Evolutionary conservation across 2,888 invertebrate genomes (phyloP).

Genomic region (Laspeyria flexula): DNA sequence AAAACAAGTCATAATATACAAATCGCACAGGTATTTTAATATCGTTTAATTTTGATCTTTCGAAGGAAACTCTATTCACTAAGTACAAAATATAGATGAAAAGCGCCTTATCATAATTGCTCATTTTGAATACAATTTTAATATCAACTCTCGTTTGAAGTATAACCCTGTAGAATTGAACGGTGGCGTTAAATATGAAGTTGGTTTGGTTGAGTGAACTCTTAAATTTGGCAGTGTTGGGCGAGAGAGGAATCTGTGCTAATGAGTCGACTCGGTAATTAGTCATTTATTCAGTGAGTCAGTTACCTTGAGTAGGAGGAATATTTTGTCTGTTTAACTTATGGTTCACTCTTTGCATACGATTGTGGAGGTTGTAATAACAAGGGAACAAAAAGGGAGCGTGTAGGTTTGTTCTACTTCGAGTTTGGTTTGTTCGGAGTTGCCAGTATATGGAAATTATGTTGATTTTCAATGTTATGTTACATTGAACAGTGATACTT

Average conservation of each 20-base stretch:
- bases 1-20: background rate
- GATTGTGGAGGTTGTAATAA: slow-evolving; percentile 6
- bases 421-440: background rate
- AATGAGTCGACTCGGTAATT: slow-evolving; percentile 50
- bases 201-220: slow-evolving; percentile 30
- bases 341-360: slow-evolving; percentile 2
- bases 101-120: slow-evolving; percentile 18
- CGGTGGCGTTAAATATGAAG: slow-evolving; percentile 13
- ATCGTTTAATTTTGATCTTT: background rate
- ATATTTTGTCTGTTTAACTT: slow-evolving; percentile 39
- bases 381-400: slow-evolving; percentile 6
- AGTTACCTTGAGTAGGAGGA: slow-evolving; percentile 37
- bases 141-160: slow-evolving; percentile 27
- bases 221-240: slow-evolving; percentile 36
- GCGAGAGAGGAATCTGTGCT: slow-evolving; percentile 40
- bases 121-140: slow-evolving; percentile 29
- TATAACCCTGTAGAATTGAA: slow-evolving; percentile 33
- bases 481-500: no score
- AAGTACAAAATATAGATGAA: slow-evolving; percentile 15
- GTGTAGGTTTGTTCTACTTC: slow-evolving; percentile 1
- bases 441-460: background rate
- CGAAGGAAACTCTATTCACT: background rate
- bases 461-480: background rate
- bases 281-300: slow-evolving; percentile 51
- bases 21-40: background rate